Base-by-base conservation (phyloP, 1,140 invertebrate species). In the Chrysopa pallens region DNA sequence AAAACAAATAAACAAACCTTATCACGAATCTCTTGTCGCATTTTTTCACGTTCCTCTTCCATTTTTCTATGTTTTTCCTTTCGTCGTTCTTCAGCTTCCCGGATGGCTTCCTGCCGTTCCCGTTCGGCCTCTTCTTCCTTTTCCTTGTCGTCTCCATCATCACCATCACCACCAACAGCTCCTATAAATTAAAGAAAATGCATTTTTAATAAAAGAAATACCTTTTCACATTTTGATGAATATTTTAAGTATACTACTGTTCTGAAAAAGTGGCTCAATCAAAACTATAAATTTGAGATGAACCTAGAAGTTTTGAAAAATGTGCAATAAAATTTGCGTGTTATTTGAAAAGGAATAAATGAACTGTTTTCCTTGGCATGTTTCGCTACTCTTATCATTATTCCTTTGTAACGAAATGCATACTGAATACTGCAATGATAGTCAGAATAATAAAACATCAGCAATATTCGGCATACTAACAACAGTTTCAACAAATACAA, bases 21-120 rank as follows among this genome's bases (percentile, higher is more conserved):
- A 68, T 94, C 90, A 68, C 92, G 78, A 63, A 98, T 97, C 63
- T 90, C 86, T 66, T 94, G 90, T 59, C 93, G 74, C 88, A 98
- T 94, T 66, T 90, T 91, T 67, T 97, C 92, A 50, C 93, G 70
- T 64, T 97, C 92, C 54, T 91, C 90, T 64, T 98, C 93, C 89
- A 96, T 95, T 69, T 95, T 95, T 53, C 90, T 76, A 66, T 96
- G 90, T 61, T 95, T 96, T 65, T 96, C 90, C 71, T 92, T 93
- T 56, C 90, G 73, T 55, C 86, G 72, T 51, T 94, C 90, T 63
- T 96, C 90, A 42, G 88, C 89, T 61, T 94, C 89, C 53, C 78
- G 73, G 64, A 94, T 86, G 53, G 88, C 89, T 63, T 93, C 89
- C 63, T 84, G 77, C 54, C 90, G 74, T 64, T 94, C 90, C 54